Evolutionary conservation across 2,888 invertebrate species (phyloP), one percentile per base, ranked within the genome.

Genomic region (Troides helena): DNA sequence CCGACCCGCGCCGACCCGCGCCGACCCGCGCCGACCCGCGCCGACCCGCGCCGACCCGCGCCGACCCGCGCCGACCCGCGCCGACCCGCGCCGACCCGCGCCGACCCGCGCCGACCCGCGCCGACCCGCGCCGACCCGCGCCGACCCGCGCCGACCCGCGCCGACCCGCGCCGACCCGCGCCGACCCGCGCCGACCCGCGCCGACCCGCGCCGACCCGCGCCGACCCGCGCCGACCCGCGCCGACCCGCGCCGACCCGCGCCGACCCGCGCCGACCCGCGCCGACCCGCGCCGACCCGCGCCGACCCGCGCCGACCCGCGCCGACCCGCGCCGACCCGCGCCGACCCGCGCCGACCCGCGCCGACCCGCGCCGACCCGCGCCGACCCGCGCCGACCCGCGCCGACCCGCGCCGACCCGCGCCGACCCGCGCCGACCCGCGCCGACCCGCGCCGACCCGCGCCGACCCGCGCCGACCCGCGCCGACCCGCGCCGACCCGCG

Each of bases 1-100:
- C n/a, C n/a, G n/a, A n/a, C n/a, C n/a, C n/a, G 82, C 88, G 81
- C 80, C 83, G 87, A 88, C 86, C 88, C 78, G 84, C 74, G 69
- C 76, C 67, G 75, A 77, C 76, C 74, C 74, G 72, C 75, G 71
- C 39, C 74, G 72, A 73, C 56, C 68, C 64, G 72, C 75, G 62
- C 61, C 71, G 86, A 5, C 12, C 14, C 46, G 14, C 46, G 12
- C 12, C 12, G 8, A 0, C 43, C 86, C 87, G 83, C 74, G 67
- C 76, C 68, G 75, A 77, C 76, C 74, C 74, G 72, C 75, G 71
- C 59, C 1, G 74, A 72, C 73, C 56, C 25, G 25, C 25, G n/a
- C n/a, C n/a, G n/a, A n/a, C n/a, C n/a, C n/a, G 82, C 88, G 81
- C 80, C 83, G 87, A 88, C 86, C 88, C 78, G 84, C 74, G 69